Base-by-base conservation (phyloP, 1,140 invertebrate species). In the Thaumatotibia leucotreta region DNA sequence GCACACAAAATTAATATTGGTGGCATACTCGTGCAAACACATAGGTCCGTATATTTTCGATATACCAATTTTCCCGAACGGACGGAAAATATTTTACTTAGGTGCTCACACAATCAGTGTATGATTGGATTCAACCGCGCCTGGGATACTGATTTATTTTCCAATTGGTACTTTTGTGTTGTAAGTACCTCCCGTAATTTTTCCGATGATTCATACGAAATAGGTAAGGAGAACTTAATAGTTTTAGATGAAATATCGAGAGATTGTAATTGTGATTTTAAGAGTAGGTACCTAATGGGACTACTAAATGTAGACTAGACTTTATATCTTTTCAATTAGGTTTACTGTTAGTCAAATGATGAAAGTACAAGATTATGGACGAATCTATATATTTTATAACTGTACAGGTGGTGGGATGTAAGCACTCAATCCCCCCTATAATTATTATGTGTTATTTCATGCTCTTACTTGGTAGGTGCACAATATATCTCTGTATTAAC, bases 101-200 rank as follows among this genome's bases (percentile, higher is more conserved):
- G 65, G 52, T 64, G 17, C 63, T 52, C 49, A 45, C 31, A 33
- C 69, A 67, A 65, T 70, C 64, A 58, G 52, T 35, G 62, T 66
- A 58, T 65, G 65, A 70, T 70, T 70, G 69, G 63, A 70, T 69
- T 63, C 69, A 67, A 58, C 65, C 64, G 61, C 24, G 29, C 9
- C 29, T 54, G 65, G 52, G 63, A 67, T 67, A 66, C 66, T 65
- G 69, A 70, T 70, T 67, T 70, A 70, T 67, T 69, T 67, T 58
- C 65, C 69, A 67, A 65, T 70, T 70, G 65, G 62, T 64, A 67
- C 49, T 64, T 54, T 31, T 67, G 54, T 54, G 29, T 61, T 61
- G 54, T 61, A 33, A 49, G 52, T 58, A 27, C 52, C 9, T 20
- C 9, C 20, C 2, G 50, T 54, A 27, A 58, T 29, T 31, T 58